Evolutionary conservation across 2,113 vertebrate species (phyloP), one percentile per base, ranked within the genome.

Genomic region (Colistium nudipinnis): DNA sequence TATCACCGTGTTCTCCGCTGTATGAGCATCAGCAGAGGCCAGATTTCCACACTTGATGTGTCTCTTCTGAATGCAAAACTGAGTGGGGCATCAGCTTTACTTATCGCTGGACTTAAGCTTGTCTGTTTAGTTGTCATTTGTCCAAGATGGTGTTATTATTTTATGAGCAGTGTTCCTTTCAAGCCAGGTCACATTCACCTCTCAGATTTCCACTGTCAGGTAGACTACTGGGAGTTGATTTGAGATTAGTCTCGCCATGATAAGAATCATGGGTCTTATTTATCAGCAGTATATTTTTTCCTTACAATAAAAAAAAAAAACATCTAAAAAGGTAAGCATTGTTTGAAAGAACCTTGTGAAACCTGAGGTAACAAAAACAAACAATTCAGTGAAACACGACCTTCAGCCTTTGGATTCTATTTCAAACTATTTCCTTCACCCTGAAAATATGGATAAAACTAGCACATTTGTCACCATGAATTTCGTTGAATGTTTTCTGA

Each of bases 121-220:
- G 51, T 45, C 44, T 49, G 2, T 17, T 57, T 17, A 1, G 45
- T 48, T 41, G 51, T 53, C 22, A 24, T 60, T 19, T 48, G 38
- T 59, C 13, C 31, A 19, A 30, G 2, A 28, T 39, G 33, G 67
- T 62, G 69, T 47, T 47, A 17, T 41, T 41, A 17, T 78, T 62
- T 62, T 12, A 28, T 62, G 74, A 49, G 13, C 38, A 10, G 10
- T 70, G 52, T 68, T 78, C 56, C 74, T 56, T 38, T 63, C 47
- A 17, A 25, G 31, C 31, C 22, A 44, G 68, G 67, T 57, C 74
- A 54, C 67, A 33, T 71, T 64, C 56, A 30, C 45, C 62, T 7
- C 44, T 19, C 44, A 57, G 17, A 62, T 36, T 48, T 27, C 41
- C 7, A 1, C 56, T 45, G 27, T 31, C 48, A 49, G 62, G 35